A percentile compares a stretch with the other conserved stretches of the same genome.
These are phyloP conservation scores for Lithobates sylvaticus DNA, from an alignment of 2,797 vertebrate species.

Conservation along the genomic window DNA sequence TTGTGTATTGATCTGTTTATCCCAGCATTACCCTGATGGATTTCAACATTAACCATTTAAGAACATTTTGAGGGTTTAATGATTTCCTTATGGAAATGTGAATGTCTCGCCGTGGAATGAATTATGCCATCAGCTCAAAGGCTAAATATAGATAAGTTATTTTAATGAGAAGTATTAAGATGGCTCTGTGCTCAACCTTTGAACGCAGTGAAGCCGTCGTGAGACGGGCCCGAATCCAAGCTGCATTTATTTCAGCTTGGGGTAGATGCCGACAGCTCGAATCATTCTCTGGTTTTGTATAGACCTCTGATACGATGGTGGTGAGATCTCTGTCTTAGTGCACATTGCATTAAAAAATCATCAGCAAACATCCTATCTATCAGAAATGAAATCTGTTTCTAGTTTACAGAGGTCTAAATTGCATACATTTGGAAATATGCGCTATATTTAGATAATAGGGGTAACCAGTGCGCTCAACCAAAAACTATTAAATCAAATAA, in stretches of 20 bases:
- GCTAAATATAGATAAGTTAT: conserved; percentile 49
- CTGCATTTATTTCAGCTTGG: neutral
- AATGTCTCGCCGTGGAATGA: conserved; percentile 22
- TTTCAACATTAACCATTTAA: conserved; percentile 55
- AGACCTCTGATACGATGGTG: neutral
- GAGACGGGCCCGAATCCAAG: neutral
- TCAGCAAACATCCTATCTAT: too few relatives aligned
- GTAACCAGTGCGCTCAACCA: too few relatives aligned
- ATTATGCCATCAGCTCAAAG: conserved; percentile 28
- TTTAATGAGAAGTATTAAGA: conserved; percentile 48
- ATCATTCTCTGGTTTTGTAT: neutral
- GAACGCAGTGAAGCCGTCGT: neutral
- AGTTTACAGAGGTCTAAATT: too few relatives aligned
- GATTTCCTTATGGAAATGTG: conserved; percentile 32
- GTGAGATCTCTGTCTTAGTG: neutral
- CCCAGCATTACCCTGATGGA: conserved; percentile 46
- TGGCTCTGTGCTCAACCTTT: conserved; percentile 2
- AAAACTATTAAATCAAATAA: too few relatives aligned
- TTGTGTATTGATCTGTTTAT: conserved; percentile 54
- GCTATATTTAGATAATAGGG: too few relatives aligned
- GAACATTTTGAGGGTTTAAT: conserved; percentile 23
- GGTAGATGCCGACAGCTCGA: neutral
- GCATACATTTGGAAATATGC: too few relatives aligned
- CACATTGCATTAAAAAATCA: neutral
- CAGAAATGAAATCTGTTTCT: too few relatives aligned